Base-by-base conservation (phyloP, 1,140 invertebrate genomes). In the Neoseiulus cucumeris region DNA sequence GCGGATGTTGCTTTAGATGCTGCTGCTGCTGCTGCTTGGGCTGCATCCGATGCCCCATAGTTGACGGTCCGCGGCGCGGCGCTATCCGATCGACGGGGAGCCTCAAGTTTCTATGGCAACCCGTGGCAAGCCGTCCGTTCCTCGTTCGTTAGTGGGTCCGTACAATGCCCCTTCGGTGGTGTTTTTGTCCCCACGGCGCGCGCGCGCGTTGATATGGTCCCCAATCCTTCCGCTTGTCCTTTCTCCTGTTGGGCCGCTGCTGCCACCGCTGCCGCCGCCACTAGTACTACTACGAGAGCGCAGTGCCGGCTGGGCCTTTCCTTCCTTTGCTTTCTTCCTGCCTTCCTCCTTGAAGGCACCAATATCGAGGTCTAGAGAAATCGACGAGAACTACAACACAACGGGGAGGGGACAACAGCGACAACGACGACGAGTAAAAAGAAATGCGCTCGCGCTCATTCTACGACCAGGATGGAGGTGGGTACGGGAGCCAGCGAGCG, bases 131-230 rank as follows among this genome's bases (percentile, higher is more conserved):
- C 51, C 51, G 51, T 59, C 14, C 33, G 33, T 39, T 39, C 33
- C 33, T 28, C 45, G 4, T 28, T 47, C 45, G 51, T 25, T 59
- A 20, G 25, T 59, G 51, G 33, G 25, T 20, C 45, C 45, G 18
- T 47, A 20, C 51, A 29, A 25, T 25, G 14, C 51, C 33, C 51
- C 51, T 14, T 33, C 22, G 22, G 25, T 59, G 25, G 14, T 59
- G 51, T 59, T 59, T 59, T 59, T 59, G 51, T 59, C 51, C 33
- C 22, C 14, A 33, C 17, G 51, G 25, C 51, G 25, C 33, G 25
- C 51, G 51, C 51, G 33, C 51, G 14, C 51, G 33, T 33, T 59
- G 51, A 59, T 59, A 25, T 59, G 51, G 51, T 59, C 51, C 51
- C 51, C 51, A 25, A 59, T 59, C 51, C 51, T 25, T 25, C 28